Percentiles rank a stretch among this genome's conserved stretches.
These are phyloP conservation scores for Trypoxylon attenuatum DNA, from an alignment of 2,888 invertebrate genomes.

Conservation along the genomic window DNA sequence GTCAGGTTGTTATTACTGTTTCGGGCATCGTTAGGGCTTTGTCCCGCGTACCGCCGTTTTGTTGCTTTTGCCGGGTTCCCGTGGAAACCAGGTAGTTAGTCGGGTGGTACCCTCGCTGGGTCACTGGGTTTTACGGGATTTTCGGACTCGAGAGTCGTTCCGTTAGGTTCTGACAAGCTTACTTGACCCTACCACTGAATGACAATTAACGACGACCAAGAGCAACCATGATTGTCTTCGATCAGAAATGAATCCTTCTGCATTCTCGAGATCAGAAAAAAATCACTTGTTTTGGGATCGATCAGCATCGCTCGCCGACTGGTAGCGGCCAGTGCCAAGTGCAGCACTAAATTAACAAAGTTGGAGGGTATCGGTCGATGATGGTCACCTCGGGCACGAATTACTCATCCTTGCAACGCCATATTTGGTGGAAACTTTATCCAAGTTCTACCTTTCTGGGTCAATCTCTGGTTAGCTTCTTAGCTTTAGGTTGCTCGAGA, in stretches of 20 bases:
- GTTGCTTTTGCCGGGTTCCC: neutral
- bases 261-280: no score
- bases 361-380: no score
- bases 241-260: no score
- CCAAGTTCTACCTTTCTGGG: conserved; percentile 48
- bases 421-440: conserved; percentile 47
- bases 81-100: neutral
- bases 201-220: no score
- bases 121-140: conserved; percentile 8
- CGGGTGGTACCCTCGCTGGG: neutral
- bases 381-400: no score
- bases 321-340: no score
- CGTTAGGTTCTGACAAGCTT: no score
- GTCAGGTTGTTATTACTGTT: neutral
- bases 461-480: conserved; percentile 56
- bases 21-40: neutral
- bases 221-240: no score
- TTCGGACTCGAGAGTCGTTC: conserved; percentile 3
- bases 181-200: no score
- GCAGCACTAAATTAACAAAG: no score
- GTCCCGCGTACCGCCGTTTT: neutral
- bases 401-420: conserved; percentile 40
- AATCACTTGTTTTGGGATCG: no score
- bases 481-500: conserved; percentile 49
- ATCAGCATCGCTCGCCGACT: no score